Evolutionary conservation across 2,888 invertebrate genomes (phyloP).

Genomic region (Galerucella calmariensis): DNA sequence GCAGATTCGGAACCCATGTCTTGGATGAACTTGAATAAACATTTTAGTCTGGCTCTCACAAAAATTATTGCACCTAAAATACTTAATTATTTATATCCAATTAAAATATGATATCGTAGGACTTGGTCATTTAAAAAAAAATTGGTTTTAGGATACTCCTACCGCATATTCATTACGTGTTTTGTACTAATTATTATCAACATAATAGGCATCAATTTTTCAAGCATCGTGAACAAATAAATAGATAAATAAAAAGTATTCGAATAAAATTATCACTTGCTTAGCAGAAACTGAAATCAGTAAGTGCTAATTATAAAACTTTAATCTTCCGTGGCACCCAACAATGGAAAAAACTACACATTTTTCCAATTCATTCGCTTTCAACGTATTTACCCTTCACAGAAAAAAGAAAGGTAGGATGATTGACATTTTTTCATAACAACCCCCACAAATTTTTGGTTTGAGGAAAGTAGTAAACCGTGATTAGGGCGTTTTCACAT

Average conservation of each 20-base stretch:
- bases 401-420: background rate
- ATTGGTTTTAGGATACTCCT: background rate
- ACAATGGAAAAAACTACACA: constrained; percentile 19
- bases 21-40: background rate
- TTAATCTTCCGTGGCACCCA: constrained; percentile 28
- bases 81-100: too few relatives aligned
- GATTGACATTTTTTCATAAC: background rate
- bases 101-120: too few relatives aligned
- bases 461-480: background rate
- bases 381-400: background rate
- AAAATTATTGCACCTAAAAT: too few relatives aligned
- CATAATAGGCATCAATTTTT: background rate
- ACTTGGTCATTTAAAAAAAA: too few relatives aligned
- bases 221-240: constrained; percentile 1
- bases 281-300: constrained; percentile 17
- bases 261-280: constrained; percentile 17
- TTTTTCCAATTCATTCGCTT: background rate
- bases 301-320: constrained; percentile 22
- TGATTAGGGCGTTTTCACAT: background rate
- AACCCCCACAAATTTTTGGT: background rate
- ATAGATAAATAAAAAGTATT: constrained; percentile 14
- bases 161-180: background rate
- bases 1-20: background rate
- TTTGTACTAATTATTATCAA: background rate
- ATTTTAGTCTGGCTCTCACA: background rate